phyloP scores from a whole-genome alignment of 2,113 vertebrate genomes.

The Calidris pugnax region DNA sequence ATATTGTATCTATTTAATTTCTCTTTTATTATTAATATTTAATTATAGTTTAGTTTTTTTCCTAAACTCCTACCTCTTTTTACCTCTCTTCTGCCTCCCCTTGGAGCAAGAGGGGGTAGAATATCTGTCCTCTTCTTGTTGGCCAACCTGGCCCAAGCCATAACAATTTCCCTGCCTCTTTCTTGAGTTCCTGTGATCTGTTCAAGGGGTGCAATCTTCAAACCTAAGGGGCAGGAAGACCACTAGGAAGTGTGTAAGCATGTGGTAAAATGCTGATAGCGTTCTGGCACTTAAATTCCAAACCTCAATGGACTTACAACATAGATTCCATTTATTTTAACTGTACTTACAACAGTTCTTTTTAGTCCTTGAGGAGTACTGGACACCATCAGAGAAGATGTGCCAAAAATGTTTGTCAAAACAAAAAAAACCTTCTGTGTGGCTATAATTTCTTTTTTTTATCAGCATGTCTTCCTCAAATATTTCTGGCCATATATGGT shows the following conservation, averaged over 20 bases:
- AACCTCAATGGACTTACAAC: background rate
- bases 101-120: no score
- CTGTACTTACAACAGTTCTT: background rate
- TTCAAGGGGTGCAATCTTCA: background rate
- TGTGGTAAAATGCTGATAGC: background rate
- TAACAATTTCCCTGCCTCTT: background rate
- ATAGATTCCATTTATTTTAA: conserved; percentile 18
- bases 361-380: background rate
- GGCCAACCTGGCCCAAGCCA: no score
- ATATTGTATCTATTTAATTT: no score
- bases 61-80: no score
- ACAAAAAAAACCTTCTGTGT: background rate
- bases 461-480: background rate
- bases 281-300: background rate
- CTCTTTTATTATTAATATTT: no score
- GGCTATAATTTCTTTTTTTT: background rate
- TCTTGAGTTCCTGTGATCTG: background rate
- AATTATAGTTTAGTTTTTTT: no score
- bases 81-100: no score
- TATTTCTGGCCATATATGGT: conserved; percentile 30
- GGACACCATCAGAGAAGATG: background rate
- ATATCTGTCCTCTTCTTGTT: no score
- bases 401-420: conserved; percentile 10
- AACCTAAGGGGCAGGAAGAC: background rate
- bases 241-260: background rate